phyloP scores from a whole-genome alignment of 2,797 vertebrate species.

The Chlorospingus semifuscus region DNA sequence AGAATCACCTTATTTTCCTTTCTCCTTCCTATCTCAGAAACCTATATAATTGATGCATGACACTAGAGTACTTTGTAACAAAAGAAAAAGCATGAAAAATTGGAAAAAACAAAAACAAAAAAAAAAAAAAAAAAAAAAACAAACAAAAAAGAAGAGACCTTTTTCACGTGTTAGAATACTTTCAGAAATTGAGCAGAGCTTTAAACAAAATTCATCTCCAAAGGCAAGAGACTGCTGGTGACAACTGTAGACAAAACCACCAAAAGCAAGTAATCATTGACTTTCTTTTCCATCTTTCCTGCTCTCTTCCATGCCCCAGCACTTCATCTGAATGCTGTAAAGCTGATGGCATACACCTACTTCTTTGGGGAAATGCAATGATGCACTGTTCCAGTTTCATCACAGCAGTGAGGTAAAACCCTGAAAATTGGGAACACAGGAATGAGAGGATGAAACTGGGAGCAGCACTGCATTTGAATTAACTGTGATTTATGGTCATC shows the following conservation, averaged over 20 bases:
- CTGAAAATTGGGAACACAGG: background rate
- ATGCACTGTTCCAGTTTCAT: background rate
- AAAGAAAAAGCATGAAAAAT: background rate
- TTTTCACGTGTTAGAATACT: background rate
- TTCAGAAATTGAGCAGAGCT: background rate
- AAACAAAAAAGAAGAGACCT: background rate
- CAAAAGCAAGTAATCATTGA: background rate
- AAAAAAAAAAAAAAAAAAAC: no score
- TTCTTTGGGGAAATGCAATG: background rate
- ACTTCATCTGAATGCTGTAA: background rate
- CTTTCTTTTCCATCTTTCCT: background rate
- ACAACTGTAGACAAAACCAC: background rate
- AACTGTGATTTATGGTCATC: background rate
- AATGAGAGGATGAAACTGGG: background rate
- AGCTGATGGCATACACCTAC: background rate
- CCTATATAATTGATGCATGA: background rate
- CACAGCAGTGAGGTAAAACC: background rate
- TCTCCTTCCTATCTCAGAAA: background rate
- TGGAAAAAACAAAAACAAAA: background rate
- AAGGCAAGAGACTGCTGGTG: background rate
- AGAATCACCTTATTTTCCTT: background rate
- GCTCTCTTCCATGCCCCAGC: background rate
- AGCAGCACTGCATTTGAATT: background rate
- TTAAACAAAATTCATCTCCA: background rate
- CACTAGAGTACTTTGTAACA: background rate